Evolutionary conservation across 2,113 vertebrate genomes (phyloP), one percentile per base, ranked within the genome.

Genomic region (Noctilio leporinus): DNA sequence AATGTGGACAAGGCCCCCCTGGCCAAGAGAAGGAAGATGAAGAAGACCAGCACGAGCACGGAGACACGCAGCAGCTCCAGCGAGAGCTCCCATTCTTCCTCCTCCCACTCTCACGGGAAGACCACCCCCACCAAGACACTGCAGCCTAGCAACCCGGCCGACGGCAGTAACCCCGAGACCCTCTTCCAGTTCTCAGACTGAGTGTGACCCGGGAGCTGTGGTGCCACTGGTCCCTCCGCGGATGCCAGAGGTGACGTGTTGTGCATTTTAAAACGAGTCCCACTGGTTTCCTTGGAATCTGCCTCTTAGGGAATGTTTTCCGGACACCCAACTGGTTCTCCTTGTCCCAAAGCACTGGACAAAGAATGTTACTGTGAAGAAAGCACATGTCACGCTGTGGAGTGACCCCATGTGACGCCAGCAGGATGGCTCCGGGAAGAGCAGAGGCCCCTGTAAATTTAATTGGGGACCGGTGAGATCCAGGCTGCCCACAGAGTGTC

Each of bases 21-120:
- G 98, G 99, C 99, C 22, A 99, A 99, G 98, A 98, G 99, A 95
- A 98, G 99, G 97, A 99, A 99, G 97, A 99, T 99, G 99, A 99
- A 99, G 92, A 99, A 99, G 98, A 99, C 99, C 0, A 99, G 99
- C 98, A 99, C 99, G 86, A 99, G 99, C 96, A 99, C 99, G 1
- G 99, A 99, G 97, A 99, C 99, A 0, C 99, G 99, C 97, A 99
- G 99, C 99, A 99, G 99, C 96, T 99, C 99, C 87, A 99, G 99
- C 55, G 99, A 99, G 98, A 99, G 99, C 96, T 99, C 99, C 30
- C 99, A 99, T 84, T 99, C 99, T 7, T 99, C 99, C 0, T 99
- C 99, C 35, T 99, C 99, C 76, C 99, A 99, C 81, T 99, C 99
- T 15, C 99, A 99, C 73, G 99, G 99, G 91, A 99, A 99, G 97